Evolutionary conservation across 1,140 invertebrate species (phyloP), one percentile per base, ranked within the genome.

Genomic region (Spodoptera litura): DNA sequence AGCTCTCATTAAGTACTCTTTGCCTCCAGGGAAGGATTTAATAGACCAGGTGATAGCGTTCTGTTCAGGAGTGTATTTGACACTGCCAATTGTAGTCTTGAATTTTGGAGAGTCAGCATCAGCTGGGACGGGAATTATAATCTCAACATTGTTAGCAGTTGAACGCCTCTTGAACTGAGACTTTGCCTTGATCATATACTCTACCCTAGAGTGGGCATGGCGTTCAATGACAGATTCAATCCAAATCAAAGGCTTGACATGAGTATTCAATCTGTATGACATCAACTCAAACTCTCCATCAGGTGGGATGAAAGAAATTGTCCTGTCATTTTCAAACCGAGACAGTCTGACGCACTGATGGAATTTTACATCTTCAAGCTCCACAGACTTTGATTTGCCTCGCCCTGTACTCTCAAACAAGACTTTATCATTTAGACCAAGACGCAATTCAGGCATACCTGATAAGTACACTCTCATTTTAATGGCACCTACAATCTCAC

Each of bases 231-330:
- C 99, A 31, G 99, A 99, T 93, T 99, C 99, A 82, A 99, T 99
- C 99, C 99, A 99, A 89, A 99, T 99, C 31, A 99, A 92, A 0
- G 99, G 99, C 90, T 99, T 99, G 0, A 99, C 99, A 94, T 99
- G 98, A 5, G 99, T 99, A 89, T 99, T 99, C 4, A 99, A 95
- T 68, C 99, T 96, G 94, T 99, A 99, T 0, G 99, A 99, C 99
- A 99, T 99, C n/a, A 99, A 95, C 93, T 99, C 99, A 96, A 99
- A 99, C 92, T 99, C 99, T 31, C 99, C 99, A 95, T 99, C 99
- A 0, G 99, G 99, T 56, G 99, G 99, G 89, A 99, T 99, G 87
- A 99, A 99, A 0, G 98, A 99, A 83, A 99, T 99, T 0, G 99
- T 99, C 53, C 99, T 96, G 90, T 99, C 99, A 91, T 99, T 99